phyloP scores from a whole-genome alignment of 2,888 invertebrate species.

The Synergus laeviventris region DNA sequence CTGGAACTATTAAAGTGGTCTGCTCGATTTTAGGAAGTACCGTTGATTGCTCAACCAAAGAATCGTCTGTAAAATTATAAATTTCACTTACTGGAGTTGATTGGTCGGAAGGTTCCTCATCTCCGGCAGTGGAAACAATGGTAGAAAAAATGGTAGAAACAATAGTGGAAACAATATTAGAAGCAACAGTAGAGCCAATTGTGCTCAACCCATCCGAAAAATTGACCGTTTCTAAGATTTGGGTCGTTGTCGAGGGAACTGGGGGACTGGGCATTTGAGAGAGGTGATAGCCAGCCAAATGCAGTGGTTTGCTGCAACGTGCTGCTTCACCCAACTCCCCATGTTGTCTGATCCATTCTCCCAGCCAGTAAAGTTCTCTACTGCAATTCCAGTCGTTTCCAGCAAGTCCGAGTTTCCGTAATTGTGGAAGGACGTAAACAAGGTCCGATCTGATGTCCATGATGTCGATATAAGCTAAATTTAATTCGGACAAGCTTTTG shows the following conservation, averaged over 20 bases:
- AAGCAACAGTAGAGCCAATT: neutral
- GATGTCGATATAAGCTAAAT: conserved; percentile 82
- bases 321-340: conserved; percentile 70
- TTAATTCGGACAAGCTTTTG: conserved; percentile 83
- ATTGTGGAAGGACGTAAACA: conserved; percentile 82
- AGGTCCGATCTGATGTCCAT: conserved; percentile 83
- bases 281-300: conserved; percentile 61
- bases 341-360: conserved; percentile 82
- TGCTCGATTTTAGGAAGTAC: neutral
- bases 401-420: conserved; percentile 82
- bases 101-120: neutral
- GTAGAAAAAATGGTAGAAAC: neutral
- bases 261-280: conserved; percentile 61
- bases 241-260: conserved; percentile 6
- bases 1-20: neutral
- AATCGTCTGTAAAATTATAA: conserved; percentile 1
- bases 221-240: neutral
- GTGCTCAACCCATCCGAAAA: neutral
- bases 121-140: neutral
- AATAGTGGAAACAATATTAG: neutral
- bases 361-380: conserved; percentile 80
- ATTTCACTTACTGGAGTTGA: neutral
- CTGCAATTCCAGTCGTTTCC: conserved; percentile 86
- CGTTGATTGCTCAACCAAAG: neutral
- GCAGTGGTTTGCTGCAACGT: conserved; percentile 60